phyloP scores from a whole-genome alignment of 2,113 vertebrate genomes.

The Arvicanthis niloticus region DNA sequence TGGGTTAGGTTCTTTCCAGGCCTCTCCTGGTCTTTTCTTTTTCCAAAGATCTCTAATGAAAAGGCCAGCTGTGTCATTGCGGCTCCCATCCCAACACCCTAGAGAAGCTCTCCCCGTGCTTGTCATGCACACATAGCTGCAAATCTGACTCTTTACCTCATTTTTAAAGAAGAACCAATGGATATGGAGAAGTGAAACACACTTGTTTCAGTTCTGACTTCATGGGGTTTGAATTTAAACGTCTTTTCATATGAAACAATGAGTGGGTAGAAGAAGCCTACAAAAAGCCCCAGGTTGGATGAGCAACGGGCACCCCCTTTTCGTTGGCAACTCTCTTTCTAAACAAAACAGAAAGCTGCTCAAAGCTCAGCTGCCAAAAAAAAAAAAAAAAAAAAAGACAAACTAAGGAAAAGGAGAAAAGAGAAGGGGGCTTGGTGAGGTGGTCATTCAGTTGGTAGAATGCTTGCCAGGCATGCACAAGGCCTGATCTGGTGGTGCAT shows the following conservation, averaged over 20 bases:
- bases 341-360: slow-evolving; percentile 57
- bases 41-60: slow-evolving; percentile 11
- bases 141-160: neutral
- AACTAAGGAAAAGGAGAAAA: neutral
- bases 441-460: neutral
- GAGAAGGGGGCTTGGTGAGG: too few relatives aligned
- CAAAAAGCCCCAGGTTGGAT: slow-evolving; percentile 62
- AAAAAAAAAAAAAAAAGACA: neutral
- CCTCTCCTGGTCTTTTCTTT: slow-evolving; percentile 30
- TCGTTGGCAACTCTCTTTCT: slow-evolving; percentile 47
- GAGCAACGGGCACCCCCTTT: slow-evolving; percentile 57
- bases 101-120: neutral
- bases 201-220: slow-evolving; percentile 69
- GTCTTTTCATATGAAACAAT: slow-evolving; percentile 59
- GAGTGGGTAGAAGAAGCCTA: slow-evolving; percentile 69
- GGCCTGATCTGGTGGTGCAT: too few relatives aligned
- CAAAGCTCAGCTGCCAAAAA: slow-evolving; percentile 45
- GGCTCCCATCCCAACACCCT: neutral
- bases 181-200: slow-evolving; percentile 64
- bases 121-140: neutral
- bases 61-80: neutral
- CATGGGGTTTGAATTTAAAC: slow-evolving; percentile 65
- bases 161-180: slow-evolving; percentile 58
- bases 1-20: slow-evolving; percentile 51
- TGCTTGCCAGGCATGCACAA: neutral